Evolutionary conservation across 1,140 invertebrate genomes (phyloP), one percentile per base, ranked within the genome.

Genomic region (Cydia strobilella): DNA sequence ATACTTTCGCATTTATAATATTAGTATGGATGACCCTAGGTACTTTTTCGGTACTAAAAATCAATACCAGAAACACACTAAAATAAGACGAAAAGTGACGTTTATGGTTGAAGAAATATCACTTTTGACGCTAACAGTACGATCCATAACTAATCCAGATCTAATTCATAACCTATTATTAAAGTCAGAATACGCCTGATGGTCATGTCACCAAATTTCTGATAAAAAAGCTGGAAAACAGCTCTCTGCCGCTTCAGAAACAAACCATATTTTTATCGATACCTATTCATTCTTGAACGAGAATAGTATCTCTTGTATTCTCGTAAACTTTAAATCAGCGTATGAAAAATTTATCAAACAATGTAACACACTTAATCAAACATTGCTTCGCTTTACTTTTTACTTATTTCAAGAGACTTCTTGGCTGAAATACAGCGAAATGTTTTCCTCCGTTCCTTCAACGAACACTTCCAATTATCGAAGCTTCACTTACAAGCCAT

Each of bases 401-500:
- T 65, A 35, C 63, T 65, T 65, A 31, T 65, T 65, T 31, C 25
- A 65, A 65, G 63, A 27, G 63, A 27, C 27, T 63, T 63, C 59
- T 63, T 51, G 48, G 59, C 23, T 65, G 63, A 15, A 65, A 65
- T 65, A 65, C 27, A 65, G 27, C 27, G 27, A 65, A 65, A 65
- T 65, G 63, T 65, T 27, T 65, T 31, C 63, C 63, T 31, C 15
- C 63, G 23, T 31, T 12, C 12, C 48, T 51, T 51, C 63, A 31
- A 65, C 63, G 63, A 31, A 65, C 63, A 65, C 63, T 65, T 65
- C 63, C 63, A 65, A 65, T 65, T 65, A 65, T 65, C 63, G 63
- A 18, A 65, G 25, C 63, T 12, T 2, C 13, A 27, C 54, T 59
- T 12, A 4, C 7, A 59, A 59, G 25, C 25, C 12, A 2, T 6